Base-by-base conservation (phyloP, 2,113 vertebrate genomes). In the Antigone vipio region DNA sequence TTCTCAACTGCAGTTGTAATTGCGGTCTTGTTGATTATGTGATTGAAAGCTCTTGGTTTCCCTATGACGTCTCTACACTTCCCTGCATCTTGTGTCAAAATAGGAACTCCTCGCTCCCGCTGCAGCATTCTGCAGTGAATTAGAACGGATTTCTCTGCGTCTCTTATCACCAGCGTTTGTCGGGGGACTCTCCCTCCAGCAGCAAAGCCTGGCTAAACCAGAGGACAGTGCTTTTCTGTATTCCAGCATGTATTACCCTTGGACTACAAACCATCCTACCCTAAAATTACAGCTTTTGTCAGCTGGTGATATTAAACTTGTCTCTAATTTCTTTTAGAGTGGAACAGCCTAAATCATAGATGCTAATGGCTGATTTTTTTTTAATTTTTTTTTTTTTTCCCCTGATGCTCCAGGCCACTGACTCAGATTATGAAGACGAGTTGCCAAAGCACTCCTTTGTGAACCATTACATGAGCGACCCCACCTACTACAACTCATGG, bases 401-500 rank as follows among this genome's bases (percentile, higher is more conserved):
- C 45, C n/a, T 14, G 5, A 4, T 75, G 38, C 73, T 82, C 5
- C 96, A 99, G 99, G 97, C 98, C 83, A 99, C 99, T 0, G 99
- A 99, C 98, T 99, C 99, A 0, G 99, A 99, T 95, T 99, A 99
- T 2, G 99, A 99, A 97, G 99, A 99, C 13, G 98, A 99, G 79
- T 96, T 98, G 77, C 99, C 99, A 34, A 99, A 99, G 84, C 99
- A 99, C 96, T 99, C 99, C n/a, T 99, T 99, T 5, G 99, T 99
- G 94, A 99, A 99, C 98, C 99, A 99, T 68, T 99, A 99, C 97
- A 99, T 99, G 99, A 99, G 99, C 13, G 99, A 99, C 97, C 99
- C 99, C 79, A 99, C 98, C 22, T 99, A 99, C 98, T 99, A 98
- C 98, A 99, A 98, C 98, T 99, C 99, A 0, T 99, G 99, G 99